A percentile compares a stretch with the other conserved stretches of the same genome.
These are phyloP conservation scores for Acanthurus tractus DNA, from an alignment of 2,797 vertebrate genomes.

Conservation along the genomic window DNA sequence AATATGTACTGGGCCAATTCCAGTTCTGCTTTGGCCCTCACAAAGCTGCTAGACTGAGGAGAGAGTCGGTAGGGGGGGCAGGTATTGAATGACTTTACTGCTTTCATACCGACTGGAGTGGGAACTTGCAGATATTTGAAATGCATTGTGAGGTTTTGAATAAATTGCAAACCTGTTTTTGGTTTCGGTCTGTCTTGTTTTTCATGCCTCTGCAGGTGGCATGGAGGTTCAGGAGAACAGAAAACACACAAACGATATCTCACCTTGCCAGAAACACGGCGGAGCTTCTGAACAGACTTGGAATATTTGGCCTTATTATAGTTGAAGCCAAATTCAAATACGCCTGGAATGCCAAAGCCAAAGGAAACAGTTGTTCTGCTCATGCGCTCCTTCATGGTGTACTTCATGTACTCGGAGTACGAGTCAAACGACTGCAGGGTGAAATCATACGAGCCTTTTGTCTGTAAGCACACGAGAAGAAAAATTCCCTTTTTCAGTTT, in stretches of 20 bases:
- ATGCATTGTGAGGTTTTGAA: neutral
- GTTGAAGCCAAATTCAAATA: slow-evolving; percentile 84
- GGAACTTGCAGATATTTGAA: neutral
- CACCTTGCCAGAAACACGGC: slow-evolving; percentile 87
- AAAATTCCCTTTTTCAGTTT: neutral
- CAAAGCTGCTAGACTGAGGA: slow-evolving; percentile 86
- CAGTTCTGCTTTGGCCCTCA: slow-evolving; percentile 87
- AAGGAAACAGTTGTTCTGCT: slow-evolving; percentile 70
- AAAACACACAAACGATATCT: slow-evolving; percentile 34
- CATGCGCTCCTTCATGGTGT: slow-evolving; percentile 51
- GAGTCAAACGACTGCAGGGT: slow-evolving; percentile 84
- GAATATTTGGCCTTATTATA: slow-evolving; percentile 72
- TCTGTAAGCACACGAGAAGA: slow-evolving; percentile 82
- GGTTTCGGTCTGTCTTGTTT: neutral
- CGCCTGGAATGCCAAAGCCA: slow-evolving; percentile 70
- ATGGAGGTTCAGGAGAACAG: neutral
- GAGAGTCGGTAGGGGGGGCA: neutral
- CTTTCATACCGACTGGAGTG: neutral
- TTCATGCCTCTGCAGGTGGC: neutral
- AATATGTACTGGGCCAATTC: slow-evolving; percentile 89
- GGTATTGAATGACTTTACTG: neutral
- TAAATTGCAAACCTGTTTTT: rapidly evolving
- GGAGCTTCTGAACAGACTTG: slow-evolving; percentile 84
- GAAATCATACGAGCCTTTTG: slow-evolving; percentile 91
- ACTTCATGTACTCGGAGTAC: slow-evolving; percentile 85